phyloP scores from a whole-genome alignment of 2,113 vertebrate genomes.

The Thunnus maccoyii region DNA sequence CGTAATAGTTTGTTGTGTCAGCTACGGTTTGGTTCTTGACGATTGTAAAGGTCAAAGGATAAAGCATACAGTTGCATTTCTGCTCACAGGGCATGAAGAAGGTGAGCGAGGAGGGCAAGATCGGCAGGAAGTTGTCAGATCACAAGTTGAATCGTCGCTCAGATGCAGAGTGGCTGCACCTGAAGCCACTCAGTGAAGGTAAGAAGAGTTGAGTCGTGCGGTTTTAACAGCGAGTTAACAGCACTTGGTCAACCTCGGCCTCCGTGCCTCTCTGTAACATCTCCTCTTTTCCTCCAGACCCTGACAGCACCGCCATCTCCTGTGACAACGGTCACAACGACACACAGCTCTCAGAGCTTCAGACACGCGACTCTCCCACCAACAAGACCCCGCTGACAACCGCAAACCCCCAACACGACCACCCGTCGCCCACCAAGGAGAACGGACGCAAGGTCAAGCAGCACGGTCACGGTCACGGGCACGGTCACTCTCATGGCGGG shows the following conservation, averaged over 20 bases:
- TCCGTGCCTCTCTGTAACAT: slow-evolving; percentile 30
- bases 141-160: slow-evolving; percentile 94
- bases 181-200: slow-evolving; percentile 90
- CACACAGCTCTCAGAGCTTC: slow-evolving; percentile 90
- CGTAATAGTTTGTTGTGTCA: too few relatives aligned
- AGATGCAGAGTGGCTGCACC: slow-evolving; percentile 95
- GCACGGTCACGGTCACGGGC: slow-evolving; percentile 84
- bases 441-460: slow-evolving; percentile 82
- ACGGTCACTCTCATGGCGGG: slow-evolving; percentile 92
- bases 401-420: slow-evolving; percentile 72
- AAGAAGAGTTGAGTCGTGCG: background rate
- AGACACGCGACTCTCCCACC: slow-evolving; percentile 88
- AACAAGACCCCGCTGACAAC: slow-evolving; percentile 84
- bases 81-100: slow-evolving; percentile 85
- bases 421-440: slow-evolving; percentile 59
- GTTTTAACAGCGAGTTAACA: background rate
- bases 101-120: slow-evolving; percentile 86
- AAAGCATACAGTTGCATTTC: background rate
- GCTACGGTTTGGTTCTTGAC: too few relatives aligned
- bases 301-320: slow-evolving; percentile 84
- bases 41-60: too few relatives aligned
- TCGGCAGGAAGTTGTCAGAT: slow-evolving; percentile 95
- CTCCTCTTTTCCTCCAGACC: slow-evolving; percentile 77
- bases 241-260: too few relatives aligned
- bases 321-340: slow-evolving; percentile 90